phyloP scores from a whole-genome alignment of 2,113 vertebrate species.

The Spheniscus mendiculus region DNA sequence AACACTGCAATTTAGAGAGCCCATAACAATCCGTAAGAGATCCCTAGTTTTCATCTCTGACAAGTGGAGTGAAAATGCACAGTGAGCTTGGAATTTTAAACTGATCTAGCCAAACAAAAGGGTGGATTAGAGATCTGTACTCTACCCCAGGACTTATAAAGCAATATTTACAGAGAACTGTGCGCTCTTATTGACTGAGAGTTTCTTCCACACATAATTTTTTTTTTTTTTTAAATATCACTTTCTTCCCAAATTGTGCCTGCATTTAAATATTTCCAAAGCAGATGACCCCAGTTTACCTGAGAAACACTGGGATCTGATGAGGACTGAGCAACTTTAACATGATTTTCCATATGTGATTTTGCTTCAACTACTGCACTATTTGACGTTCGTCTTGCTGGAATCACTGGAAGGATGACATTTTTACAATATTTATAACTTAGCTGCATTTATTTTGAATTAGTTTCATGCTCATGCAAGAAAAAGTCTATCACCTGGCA shows the following conservation, averaged over 20 bases:
- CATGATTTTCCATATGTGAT: constrained; percentile 47
- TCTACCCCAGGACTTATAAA: neutral
- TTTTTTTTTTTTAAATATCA: neutral
- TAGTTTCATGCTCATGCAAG: neutral
- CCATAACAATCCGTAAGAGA: neutral
- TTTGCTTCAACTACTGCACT: constrained; percentile 65
- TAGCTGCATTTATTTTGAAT: neutral
- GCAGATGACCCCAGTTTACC: constrained; percentile 41
- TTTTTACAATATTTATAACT: constrained; percentile 30
- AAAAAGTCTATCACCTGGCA: neutral
- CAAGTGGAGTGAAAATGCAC: neutral
- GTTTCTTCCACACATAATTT: neutral
- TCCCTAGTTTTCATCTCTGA: neutral
- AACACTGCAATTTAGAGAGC: neutral
- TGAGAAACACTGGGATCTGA: constrained; percentile 67
- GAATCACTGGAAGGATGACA: constrained; percentile 63
- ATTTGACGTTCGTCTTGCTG: constrained; percentile 73
- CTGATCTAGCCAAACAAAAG: neutral
- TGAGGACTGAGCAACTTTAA: constrained; percentile 62
- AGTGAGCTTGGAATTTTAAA: neutral
- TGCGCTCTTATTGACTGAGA: neutral
- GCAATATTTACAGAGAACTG: neutral
- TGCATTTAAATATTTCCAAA: neutral
- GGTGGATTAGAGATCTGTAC: neutral
- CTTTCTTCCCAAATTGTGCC: neutral